These are phyloP conservation scores for Drosophila meridionalis DNA, from an alignment of 2,888 invertebrate species.

Conservation along the genomic window DNA sequence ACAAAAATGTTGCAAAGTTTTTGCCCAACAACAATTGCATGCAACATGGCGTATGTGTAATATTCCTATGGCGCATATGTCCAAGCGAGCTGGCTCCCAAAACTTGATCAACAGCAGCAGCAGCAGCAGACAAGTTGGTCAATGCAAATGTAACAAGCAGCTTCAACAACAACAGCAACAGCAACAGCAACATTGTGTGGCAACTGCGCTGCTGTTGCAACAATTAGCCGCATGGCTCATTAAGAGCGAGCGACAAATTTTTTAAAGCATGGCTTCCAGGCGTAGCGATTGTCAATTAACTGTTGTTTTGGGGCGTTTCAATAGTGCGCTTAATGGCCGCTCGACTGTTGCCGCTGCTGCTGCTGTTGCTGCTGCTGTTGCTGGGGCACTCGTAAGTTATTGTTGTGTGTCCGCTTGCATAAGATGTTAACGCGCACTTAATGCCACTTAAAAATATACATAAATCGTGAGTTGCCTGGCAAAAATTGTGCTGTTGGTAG, in stretches of 20 bases:
- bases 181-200: constrained; percentile 27
- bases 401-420: constrained; percentile 63
- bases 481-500: constrained; percentile 11
- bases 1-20: constrained; percentile 62
- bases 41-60: constrained; percentile 70
- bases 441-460: constrained; percentile 81
- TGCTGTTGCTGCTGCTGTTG: constrained; percentile 26
- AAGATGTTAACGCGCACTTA: constrained; percentile 81
- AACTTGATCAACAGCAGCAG: constrained; percentile 47
- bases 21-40: constrained; percentile 44
- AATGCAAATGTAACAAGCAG: constrained; percentile 15
- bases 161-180: background rate
- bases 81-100: constrained; percentile 50
- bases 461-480: constrained; percentile 60
- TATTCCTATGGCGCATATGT: constrained; percentile 65
- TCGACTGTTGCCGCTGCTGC: constrained; percentile 20
- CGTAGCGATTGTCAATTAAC: constrained; percentile 66
- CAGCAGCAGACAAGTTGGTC: constrained; percentile 19
- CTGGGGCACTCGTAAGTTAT: constrained; percentile 49
- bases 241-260: constrained; percentile 53
- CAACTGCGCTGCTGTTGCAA: constrained; percentile 23
- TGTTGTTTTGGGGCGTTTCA: constrained; percentile 52
- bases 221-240: constrained; percentile 69
- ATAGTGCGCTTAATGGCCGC: constrained; percentile 56
- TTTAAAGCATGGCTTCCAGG: constrained; percentile 42